Conservation (phyloP, 1,140 invertebrate species). For the Mylabris phalerata region DNA sequence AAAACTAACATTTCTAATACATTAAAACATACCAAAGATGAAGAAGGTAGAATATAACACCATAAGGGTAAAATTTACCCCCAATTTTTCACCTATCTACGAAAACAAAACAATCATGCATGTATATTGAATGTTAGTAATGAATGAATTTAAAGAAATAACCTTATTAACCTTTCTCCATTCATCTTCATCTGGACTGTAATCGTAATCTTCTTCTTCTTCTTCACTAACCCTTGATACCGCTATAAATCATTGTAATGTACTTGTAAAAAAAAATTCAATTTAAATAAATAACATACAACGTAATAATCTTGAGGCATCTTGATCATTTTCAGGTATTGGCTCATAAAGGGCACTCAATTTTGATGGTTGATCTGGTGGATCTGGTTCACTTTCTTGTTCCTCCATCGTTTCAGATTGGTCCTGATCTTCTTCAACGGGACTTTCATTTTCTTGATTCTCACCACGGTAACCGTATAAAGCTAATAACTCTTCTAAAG, state of each 20-base stretch:
- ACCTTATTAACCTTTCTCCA: slow-evolving; percentile 54
- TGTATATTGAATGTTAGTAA: slow-evolving; percentile 11
- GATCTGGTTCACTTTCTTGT: slow-evolving; percentile 31
- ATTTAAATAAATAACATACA: slow-evolving; percentile 29
- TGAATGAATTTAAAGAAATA: slow-evolving; percentile 26
- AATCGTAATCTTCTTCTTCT: slow-evolving; percentile 69
- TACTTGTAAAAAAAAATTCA: background rate
- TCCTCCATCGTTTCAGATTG: slow-evolving; percentile 28
- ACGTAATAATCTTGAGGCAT: slow-evolving; percentile 36
- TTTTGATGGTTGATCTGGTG: slow-evolving; percentile 32
- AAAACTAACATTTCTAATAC: slow-evolving; percentile 16
- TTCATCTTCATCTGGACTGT: slow-evolving; percentile 70
- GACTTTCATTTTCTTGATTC: slow-evolving; percentile 37
- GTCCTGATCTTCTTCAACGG: slow-evolving; percentile 35
- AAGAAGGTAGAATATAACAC: background rate
- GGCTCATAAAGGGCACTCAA: slow-evolving; percentile 36
- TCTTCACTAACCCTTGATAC: slow-evolving; percentile 60
- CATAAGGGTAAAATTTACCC: background rate
- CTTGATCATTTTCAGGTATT: slow-evolving; percentile 35
- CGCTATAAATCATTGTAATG: slow-evolving; percentile 41
- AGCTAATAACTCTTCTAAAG: slow-evolving; percentile 83
- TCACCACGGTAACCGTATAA: slow-evolving; percentile 69
- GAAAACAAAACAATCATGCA: slow-evolving; percentile 10
- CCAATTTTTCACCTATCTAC: slow-evolving; percentile 5
- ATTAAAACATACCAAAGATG: too few species aligned